Evolutionary conservation across 2,888 invertebrate species (phyloP).

Genomic region (Drosophila monieri): DNA sequence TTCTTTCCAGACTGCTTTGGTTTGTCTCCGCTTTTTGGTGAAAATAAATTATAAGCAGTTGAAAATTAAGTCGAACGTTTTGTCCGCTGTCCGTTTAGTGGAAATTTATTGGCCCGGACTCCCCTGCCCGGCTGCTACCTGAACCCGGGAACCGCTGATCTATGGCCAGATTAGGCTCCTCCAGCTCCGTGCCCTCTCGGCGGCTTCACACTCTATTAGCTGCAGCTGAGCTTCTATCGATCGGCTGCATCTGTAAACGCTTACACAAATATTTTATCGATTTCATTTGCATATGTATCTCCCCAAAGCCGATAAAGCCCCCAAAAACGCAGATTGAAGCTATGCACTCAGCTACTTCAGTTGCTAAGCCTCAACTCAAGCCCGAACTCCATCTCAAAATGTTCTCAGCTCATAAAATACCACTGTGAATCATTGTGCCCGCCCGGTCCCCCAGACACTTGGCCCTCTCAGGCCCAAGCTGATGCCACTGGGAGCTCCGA

Average conservation of each 20-base stretch:
- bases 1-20: conserved; percentile 23
- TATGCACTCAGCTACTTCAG: conserved; percentile 56
- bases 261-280: conserved; percentile 74
- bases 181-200: conserved; percentile 29
- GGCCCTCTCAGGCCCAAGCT: conserved; percentile 1
- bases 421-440: conserved; percentile 74
- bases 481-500: conserved; percentile 45
- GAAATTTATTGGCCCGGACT: conserved; percentile 70
- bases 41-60: conserved; percentile 78
- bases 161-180: conserved; percentile 23
- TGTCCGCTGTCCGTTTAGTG: conserved; percentile 66
- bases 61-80: conserved; percentile 72
- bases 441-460: conserved; percentile 21
- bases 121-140: conserved; percentile 55
- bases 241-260: conserved; percentile 56
- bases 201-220: conserved; percentile 80
- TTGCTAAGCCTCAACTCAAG: conserved; percentile 49
- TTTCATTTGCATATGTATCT: conserved; percentile 63
- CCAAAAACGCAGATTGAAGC: conserved; percentile 12
- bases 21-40: conserved; percentile 28
- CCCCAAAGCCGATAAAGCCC: conserved; percentile 45
- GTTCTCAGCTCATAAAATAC: conserved; percentile 80
- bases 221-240: conserved; percentile 37
- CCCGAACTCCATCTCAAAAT: conserved; percentile 47
- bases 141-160: conserved; percentile 30